phyloP scores from a whole-genome alignment of 2,113 vertebrate genomes.

The Felis catus region F.catus_Fca126_mat1.0 CM031421.1:47284001-47284500 shows the following conservation, averaged over 20 bases:
- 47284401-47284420: neutral
- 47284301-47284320: neutral
- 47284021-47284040: conserved; percentile 4
- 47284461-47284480: neutral
- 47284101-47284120: neutral
- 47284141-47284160: too few species aligned
- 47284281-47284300: neutral
- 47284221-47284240: too few species aligned
- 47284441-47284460: neutral
- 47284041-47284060: neutral
- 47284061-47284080: conserved; percentile 31
- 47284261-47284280: neutral
- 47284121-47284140: too few species aligned
- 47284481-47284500: neutral
- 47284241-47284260: neutral
- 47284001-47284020: neutral
- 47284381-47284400: neutral
- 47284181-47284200: too few species aligned
- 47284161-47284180: too few species aligned
- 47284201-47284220: too few species aligned
- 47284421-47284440: neutral
- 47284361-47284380: neutral
- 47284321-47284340: neutral
- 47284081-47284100: neutral
- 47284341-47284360: neutral